Evolutionary conservation across 2,797 vertebrate genomes (phyloP), one percentile per base, ranked within the genome.

Genomic region (Phoebastria nigripes): DNA sequence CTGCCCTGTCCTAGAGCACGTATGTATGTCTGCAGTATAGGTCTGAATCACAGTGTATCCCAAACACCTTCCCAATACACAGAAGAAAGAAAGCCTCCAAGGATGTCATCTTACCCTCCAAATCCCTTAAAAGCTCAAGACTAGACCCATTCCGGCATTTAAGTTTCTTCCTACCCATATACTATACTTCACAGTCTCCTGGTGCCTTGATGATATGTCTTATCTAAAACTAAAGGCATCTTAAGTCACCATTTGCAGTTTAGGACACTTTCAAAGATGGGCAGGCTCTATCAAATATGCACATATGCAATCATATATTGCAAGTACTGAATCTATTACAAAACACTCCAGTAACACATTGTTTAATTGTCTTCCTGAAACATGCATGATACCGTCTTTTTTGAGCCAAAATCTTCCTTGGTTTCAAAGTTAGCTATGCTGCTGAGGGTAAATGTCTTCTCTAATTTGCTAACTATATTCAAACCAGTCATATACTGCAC

Each of bases 1-100:
- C 17, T 56, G 21, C 20, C 4, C 28, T 77, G 4, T 24, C 59
- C 59, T 61, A 55, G 5, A 86, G 11, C 12, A 51, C 5, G 4
- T 2, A 22, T 1, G 1, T 59, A 20, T 13, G 14, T 37, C 33
- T 90, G 46, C 5, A n/a, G 7, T 8, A 6, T 8, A n/a, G 25
- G 7, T 35, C 41, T 59, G 49, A 84, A 87, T 26, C 44, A 59
- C 20, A 46, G 47, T 2, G 9, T n/a, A 29, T 35, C 26, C 41
- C 62, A 42, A 89, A 42, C 26, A 25, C 3, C 16, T 79, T 54
- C 37, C 31, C 66, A 59, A 22, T 1, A 3, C 18, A 54, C 15
- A 70, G 29, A 76, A 84, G 8, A 14, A 20, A 39, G 16, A 22
- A 17, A 28, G 8, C 5, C 12, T 87, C 22, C 37, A 71, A 51